A percentile compares a stretch with the other conserved stretches of the same genome.
phyloP scores from a whole-genome alignment of 2,797 vertebrate genomes.

The Gallinago solitaria region DNA sequence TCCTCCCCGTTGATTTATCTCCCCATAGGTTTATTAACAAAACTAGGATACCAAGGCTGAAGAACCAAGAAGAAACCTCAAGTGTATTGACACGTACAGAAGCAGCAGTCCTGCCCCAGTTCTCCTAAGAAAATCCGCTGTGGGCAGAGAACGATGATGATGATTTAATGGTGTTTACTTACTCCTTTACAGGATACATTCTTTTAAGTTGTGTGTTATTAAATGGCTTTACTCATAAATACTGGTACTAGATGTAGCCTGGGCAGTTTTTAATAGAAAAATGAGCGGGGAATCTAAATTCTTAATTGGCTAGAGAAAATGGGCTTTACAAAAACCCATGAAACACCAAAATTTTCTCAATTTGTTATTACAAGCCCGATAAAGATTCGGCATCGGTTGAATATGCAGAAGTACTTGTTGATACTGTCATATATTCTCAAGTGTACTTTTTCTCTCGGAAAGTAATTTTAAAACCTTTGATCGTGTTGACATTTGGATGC shows the following conservation, averaged over 20 bases:
- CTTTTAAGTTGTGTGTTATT: constrained; percentile 75
- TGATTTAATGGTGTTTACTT: constrained; percentile 86
- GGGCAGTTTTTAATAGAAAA: constrained; percentile 54
- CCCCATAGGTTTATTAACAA: constrained; percentile 99
- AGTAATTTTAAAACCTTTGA: neutral
- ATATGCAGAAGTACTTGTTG: constrained; percentile 35
- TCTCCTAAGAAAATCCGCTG: constrained; percentile 90
- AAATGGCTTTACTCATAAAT: constrained; percentile 72
- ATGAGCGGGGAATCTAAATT: constrained; percentile 47
- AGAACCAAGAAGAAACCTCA: constrained; percentile 95
- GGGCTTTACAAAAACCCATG: neutral
- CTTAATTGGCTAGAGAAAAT: constrained; percentile 35
- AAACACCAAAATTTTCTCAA: neutral
- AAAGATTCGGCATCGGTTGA: neutral
- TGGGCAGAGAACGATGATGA: constrained; percentile 87
- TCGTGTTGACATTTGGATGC: constrained; percentile 54
- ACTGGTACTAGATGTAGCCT: constrained; percentile 51
- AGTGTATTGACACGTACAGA: constrained; percentile 99
- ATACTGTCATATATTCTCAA: constrained; percentile 17
- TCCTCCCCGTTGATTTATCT: constrained; percentile 99
- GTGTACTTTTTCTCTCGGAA: constrained; percentile 22
- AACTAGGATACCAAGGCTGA: constrained; percentile 97
- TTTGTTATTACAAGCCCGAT: neutral
- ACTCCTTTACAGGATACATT: constrained; percentile 84
- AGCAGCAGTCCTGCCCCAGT: constrained; percentile 92